Evolutionary conservation across 37 sponge, comb jelly and placozoan species (phyloP), one percentile per base, ranked within the genome.

Genomic region (Chondrosia reniformis): DNA sequence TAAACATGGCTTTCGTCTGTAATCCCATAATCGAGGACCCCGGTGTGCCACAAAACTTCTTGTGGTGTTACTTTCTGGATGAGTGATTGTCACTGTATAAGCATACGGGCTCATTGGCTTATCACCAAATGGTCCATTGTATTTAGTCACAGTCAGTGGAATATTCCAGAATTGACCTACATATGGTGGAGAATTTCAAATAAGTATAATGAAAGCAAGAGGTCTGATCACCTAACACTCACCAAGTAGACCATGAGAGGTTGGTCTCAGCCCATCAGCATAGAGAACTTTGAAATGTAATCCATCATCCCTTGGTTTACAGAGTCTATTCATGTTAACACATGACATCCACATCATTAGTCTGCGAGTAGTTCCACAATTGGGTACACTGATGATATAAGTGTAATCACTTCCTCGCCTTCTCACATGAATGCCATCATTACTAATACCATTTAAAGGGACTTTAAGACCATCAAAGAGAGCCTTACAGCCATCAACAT

Each of bases 161-260:
- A 40, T 40, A 25, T 69, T 69, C 72, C 72, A 69, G 24, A 69
- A 69, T 37, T 69, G 72, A 21, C 40, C 72, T 69, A 25, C 31
- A 49, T 19, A 30, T 25, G 7, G 61, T n/a, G n/a, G n/a, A n/a
- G n/a, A n/a, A n/a, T n/a, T n/a, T n/a, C n/a, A n/a, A n/a, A 56
- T 8, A 6, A 28, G 4, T n/a, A n/a, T n/a, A n/a, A n/a, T n/a
- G n/a, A n/a, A n/a, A n/a, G n/a, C n/a, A n/a, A n/a, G n/a, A n/a
- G n/a, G n/a, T n/a, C n/a, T n/a, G n/a, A n/a, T n/a, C n/a, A n/a
- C n/a, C n/a, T n/a, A n/a, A n/a, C 40, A 2, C 78, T 65, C 64
- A 86, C 87, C 87, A 6, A 86, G n/a, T 7, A 86, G 57, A 1
- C 87, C 87, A 38, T 86, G 87, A 3, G 87, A 86, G 0, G 81